Evolutionary conservation across 2,797 vertebrate genomes (phyloP).

Genomic region (Melanogrammus aeglefinus): DNA sequence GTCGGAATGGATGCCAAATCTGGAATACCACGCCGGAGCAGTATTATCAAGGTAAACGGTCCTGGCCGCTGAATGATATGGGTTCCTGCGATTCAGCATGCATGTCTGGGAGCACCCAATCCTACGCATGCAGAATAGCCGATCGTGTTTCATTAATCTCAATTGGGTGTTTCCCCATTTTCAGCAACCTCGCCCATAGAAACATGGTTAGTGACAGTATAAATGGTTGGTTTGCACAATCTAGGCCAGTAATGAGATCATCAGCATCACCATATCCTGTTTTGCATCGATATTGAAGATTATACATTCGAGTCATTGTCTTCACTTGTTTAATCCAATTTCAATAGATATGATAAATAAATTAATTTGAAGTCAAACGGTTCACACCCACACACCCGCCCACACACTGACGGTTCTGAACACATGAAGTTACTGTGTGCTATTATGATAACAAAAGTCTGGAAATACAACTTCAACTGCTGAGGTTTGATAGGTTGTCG

Average conservation of each 20-base stretch:
- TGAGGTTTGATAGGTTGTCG: background rate
- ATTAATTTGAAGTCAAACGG: background rate
- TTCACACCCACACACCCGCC: background rate
- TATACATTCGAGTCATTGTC: background rate
- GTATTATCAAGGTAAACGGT: conserved; percentile 90
- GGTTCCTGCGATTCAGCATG: background rate
- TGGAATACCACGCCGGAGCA: conserved; percentile 90
- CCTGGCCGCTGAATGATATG: background rate
- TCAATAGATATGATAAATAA: background rate
- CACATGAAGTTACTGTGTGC: background rate
- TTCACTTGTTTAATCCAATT: background rate
- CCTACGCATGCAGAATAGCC: background rate
- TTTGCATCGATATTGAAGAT: background rate
- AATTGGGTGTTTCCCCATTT: background rate
- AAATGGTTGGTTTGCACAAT: conserved; percentile 18
- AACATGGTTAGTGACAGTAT: background rate
- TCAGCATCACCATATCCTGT: conserved; percentile 16
- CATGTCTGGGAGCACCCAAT: background rate
- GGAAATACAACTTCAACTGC: background rate
- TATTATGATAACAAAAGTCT: background rate
- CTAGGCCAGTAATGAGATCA: conserved; percentile 20
- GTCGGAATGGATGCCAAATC: conserved; percentile 75
- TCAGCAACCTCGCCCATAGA: conserved; percentile 6
- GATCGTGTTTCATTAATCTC: background rate
- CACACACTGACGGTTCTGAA: background rate